Evolutionary conservation across 2,888 invertebrate genomes (phyloP), one percentile per base, ranked within the genome.

Genomic region (Lepidochrysops patricia): DNA sequence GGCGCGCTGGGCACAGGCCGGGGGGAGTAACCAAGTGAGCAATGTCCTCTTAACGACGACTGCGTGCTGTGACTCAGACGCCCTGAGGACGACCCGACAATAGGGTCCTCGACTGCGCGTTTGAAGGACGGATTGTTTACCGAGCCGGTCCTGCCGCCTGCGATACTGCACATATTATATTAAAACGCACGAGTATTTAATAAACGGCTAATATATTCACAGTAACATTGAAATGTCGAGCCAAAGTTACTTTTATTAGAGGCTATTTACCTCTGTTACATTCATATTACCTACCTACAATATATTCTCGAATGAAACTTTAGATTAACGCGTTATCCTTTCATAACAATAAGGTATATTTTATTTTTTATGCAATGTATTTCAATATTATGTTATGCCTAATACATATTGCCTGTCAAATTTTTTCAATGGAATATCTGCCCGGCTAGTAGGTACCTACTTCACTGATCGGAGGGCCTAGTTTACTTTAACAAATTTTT

Each of bases 21-120:
- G 75, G 78, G 77, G 80, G 82, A 80, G 80, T 75, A 73, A 73
- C 75, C 74, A 76, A 80, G 79, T 86, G 88, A 86, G 83, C 88
- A 88, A 80, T 85, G 88, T 84, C 88, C 88, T 87, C 85, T 84
- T 85, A 79, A 87, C 85, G 85, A 84, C 80, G 79, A 80, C 79
- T 80, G 79, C 82, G 77, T 78, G 76, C 77, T 80, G 66, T 76
- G 86, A 89, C 77, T 87, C 87, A 86, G 83, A 81, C 82, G 85
- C 80, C 82, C 84, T 80, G 83, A 84, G 86, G 87, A 84, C 85
- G 84, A 82, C 78, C 80, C 77, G 82, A 82, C 83, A 84, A 81
- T 80, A 84, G 84, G 85, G 85, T 85, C 84, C 85, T 86, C 86
- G 86, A 86, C 87, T 84, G 83, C 74, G 71, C 68, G 74, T 73